A percentile compares a stretch with the other conserved stretches of the same genome.
These are phyloP conservation scores for Chelidonichthys spinosus DNA, from an alignment of 2,797 vertebrate species.

Conservation along the genomic window DNA sequence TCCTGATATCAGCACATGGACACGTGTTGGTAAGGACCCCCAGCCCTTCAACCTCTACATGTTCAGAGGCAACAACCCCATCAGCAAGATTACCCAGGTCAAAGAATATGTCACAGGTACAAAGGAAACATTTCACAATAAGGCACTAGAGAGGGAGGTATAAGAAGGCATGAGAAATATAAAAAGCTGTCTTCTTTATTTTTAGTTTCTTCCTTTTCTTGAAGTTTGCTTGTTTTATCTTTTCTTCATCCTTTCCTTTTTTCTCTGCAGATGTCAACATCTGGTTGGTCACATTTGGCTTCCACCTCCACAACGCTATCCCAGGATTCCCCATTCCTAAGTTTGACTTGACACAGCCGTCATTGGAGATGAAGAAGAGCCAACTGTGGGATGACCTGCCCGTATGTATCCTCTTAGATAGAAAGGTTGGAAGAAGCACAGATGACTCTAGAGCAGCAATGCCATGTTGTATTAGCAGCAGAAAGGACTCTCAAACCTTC, in stretches of 20 bases:
- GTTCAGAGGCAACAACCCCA: conserved; percentile 98
- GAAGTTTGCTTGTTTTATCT: neutral
- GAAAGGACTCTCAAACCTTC: neutral
- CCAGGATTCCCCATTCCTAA: conserved; percentile 97
- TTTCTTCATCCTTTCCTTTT: neutral
- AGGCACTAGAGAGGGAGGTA: neutral
- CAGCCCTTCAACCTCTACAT: conserved; percentile 98
- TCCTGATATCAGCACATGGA: conserved; percentile 97
- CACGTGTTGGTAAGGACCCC: conserved; percentile 94
- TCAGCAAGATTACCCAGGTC: conserved; percentile 97
- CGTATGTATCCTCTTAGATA: conserved; percentile 78
- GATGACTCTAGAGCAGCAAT: neutral
- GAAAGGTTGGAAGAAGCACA: neutral
- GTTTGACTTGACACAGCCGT: conserved; percentile 95
- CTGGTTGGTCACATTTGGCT: conserved; percentile 98
- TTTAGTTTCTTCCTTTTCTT: too few relatives aligned
- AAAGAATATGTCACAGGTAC: conserved; percentile 99
- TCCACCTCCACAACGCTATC: conserved; percentile 98
- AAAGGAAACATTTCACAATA: neutral
- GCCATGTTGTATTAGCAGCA: neutral
- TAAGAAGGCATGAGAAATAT: neutral
- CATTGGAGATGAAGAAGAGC: conserved; percentile 96
- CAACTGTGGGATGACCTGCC: conserved; percentile 98
- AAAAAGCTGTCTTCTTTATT: neutral
- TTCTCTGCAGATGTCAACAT: conserved; percentile 93